Evolutionary conservation across 2,888 invertebrate species (phyloP).

Genomic region (Dasysyrphus tricinctus): DNA sequence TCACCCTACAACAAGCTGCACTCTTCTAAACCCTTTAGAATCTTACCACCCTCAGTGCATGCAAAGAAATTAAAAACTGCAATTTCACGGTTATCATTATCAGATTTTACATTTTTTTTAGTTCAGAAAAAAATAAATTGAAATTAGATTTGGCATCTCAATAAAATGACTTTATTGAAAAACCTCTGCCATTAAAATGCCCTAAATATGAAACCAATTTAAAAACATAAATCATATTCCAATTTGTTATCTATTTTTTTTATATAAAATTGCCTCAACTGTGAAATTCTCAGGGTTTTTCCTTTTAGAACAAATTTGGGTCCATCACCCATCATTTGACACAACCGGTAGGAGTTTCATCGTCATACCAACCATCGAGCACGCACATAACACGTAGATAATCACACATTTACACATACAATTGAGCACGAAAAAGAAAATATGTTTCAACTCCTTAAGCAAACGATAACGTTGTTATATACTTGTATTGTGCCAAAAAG

Average conservation of each 20-base stretch:
- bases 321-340: constrained; percentile 21
- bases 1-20: no score
- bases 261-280: neutral
- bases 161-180: no score
- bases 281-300: constrained; percentile 6
- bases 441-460: constrained; percentile 7
- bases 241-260: neutral
- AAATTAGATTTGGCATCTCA: no score
- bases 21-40: no score
- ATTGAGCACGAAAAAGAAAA: constrained; percentile 25
- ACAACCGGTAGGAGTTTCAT: constrained; percentile 1
- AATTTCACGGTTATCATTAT: no score
- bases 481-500: neutral
- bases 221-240: neutral
- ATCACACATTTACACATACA: constrained; percentile 31
- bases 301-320: constrained; percentile 2
- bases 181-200: no score
- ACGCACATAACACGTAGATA: constrained; percentile 1
- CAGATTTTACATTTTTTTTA: no score
- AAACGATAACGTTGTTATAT: constrained; percentile 24
- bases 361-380: neutral
- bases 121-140: no score
- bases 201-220: neutral
- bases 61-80: no score
- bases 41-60: no score